Evolutionary conservation across 2,888 invertebrate species (phyloP).

Genomic region (Cenopis cana): DNA sequence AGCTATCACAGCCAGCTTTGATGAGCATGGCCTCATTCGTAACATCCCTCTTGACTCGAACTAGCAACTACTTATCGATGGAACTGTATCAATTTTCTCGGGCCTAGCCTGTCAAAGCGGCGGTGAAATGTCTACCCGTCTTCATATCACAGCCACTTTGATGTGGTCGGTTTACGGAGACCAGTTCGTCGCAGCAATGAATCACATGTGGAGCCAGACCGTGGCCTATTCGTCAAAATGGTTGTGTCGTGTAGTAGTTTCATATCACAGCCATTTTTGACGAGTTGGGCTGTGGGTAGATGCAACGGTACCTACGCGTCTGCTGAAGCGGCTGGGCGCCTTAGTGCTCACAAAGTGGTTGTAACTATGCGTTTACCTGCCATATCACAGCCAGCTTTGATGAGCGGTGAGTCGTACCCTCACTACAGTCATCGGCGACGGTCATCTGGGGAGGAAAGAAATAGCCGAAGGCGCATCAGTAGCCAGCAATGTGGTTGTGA

Average conservation of each 20-base stretch:
- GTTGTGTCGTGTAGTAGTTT: conserved; percentile 88
- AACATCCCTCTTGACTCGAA: conserved; percentile 48
- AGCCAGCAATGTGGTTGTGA: conserved; percentile 95
- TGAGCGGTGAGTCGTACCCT: conserved; percentile 87
- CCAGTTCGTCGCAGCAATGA: conserved; percentile 45
- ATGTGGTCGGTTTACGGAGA: conserved; percentile 90
- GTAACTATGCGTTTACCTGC: conserved; percentile 88
- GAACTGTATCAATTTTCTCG: conserved; percentile 64
- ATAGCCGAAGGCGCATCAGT: conserved; percentile 51
- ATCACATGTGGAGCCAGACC: conserved; percentile 51
- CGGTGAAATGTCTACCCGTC: conserved; percentile 90
- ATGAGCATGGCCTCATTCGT: conserved; percentile 91
- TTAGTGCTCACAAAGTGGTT: conserved; percentile 95
- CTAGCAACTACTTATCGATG: conserved; percentile 34
- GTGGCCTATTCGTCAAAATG: conserved; percentile 90
- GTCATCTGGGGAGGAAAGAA: conserved; percentile 2
- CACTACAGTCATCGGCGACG: conserved; percentile 5
- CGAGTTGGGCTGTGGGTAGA: conserved; percentile 90
- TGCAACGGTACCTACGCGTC: conserved; percentile 54
- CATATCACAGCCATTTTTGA: conserved; percentile 99
- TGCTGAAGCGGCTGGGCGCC: conserved; percentile 45
- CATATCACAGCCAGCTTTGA: conserved; percentile 99
- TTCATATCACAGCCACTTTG: conserved; percentile 99
- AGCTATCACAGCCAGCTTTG: conserved; percentile 98
- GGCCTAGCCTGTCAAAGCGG: conserved; percentile 93